Conservation (phyloP, 2,888 invertebrate genomes). For the Orthosia cruda region DNA sequence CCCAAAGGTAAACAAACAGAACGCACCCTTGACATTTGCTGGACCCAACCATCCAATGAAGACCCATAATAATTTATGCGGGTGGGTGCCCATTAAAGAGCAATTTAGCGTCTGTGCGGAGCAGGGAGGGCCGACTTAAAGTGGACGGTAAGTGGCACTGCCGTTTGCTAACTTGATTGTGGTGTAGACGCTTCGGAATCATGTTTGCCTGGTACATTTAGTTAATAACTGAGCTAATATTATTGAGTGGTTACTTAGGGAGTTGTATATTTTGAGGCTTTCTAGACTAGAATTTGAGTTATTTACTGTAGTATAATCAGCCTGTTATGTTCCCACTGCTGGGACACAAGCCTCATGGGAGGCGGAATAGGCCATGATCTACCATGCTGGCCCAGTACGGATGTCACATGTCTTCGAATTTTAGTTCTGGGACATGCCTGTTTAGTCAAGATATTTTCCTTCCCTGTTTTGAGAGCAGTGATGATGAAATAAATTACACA, state of each 20-base stretch:
- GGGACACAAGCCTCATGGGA: too few species aligned
- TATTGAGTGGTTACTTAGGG: conserved; percentile 16
- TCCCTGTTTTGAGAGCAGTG: too few species aligned
- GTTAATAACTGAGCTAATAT: conserved; percentile 42
- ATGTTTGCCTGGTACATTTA: conserved; percentile 66
- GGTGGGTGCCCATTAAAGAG: conserved; percentile 63
- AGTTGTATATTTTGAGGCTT: not conserved
- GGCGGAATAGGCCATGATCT: too few species aligned
- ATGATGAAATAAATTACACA: too few species aligned
- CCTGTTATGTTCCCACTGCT: too few species aligned
- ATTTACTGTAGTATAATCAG: not conserved
- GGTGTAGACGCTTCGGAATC: conserved; percentile 53
- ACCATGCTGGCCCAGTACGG: too few species aligned
- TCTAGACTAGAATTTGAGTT: not conserved
- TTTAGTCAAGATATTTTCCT: too few species aligned
- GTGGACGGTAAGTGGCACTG: conserved; percentile 74
- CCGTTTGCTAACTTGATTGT: conserved; percentile 74
- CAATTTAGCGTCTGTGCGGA: conserved; percentile 60
- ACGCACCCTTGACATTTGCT: conserved; percentile 65
- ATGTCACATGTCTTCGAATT: too few species aligned
- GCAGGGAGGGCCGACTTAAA: conserved; percentile 66
- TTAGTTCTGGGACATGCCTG: too few species aligned
- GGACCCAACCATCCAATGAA: conserved; percentile 52
- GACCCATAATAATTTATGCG: conserved; percentile 61
- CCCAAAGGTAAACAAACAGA: conserved; percentile 46